Base-by-base conservation (phyloP, 2,888 invertebrate species). In the Arge pagana region DNA sequence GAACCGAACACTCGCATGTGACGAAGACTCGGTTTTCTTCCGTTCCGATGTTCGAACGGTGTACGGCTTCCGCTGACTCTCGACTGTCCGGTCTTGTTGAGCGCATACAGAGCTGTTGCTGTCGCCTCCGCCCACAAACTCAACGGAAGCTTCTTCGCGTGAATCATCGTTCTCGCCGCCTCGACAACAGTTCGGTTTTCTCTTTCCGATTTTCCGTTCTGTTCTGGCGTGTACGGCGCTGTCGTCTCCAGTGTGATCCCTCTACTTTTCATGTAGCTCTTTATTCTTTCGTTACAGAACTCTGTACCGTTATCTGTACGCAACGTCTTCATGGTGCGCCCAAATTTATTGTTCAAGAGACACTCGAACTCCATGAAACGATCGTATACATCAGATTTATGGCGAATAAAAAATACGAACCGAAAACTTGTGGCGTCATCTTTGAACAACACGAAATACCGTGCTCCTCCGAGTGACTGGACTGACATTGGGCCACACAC, bases 401-500 rank as follows among this genome's bases (percentile, higher is more conserved):
- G 24, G 13, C 21, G 23, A 6, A 40, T 4, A 16, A 40, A 40
- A 24, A 15, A 40, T 5, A 40, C 40, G n/a, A n/a, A n/a, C n/a
- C n/a, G 16, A 19, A 40, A 40, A 6, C 26, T 16, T 7, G 19
- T 11, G 13, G 24, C 26, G 10, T 26, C 26, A 21, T 40, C 24
- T 10, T 26, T 40, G 24, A 26, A 15, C 4, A 10, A 15, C 39
- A 39, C n/a, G 24, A 39, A 19, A 24, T 23, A 39, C 11, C n/a
- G 15, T 39, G 39, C 21, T 13, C 40, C 40, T 3, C 24, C 26
- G 4, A 40, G n/a, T 11, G 40, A 40, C 11, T 19, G 15, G 11
- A 24, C 26, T 11, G 24, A 4, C 40, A 62, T 58, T 16, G 58
- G 59, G 4, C 59, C 62, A 51, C 59, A 59, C 19, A 62, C 54